Base-by-base conservation (phyloP, 2,888 invertebrate species). In the Ditylenchus weischeri region DNA sequence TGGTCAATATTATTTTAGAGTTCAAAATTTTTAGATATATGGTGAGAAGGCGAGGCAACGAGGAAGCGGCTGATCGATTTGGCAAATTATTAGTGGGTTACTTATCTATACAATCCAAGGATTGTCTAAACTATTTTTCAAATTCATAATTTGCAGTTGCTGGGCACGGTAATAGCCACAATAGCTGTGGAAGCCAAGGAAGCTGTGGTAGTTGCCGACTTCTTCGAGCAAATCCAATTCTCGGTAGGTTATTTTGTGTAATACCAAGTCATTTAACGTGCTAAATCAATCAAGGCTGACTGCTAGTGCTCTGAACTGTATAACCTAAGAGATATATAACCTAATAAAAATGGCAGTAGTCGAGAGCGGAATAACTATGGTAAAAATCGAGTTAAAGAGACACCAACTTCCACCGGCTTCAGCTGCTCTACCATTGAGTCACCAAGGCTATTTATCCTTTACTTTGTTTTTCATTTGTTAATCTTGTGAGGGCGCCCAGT, bases 191-290 rank as follows among this genome's bases (percentile, higher is more conserved):
- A 81, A 69, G 80, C 51, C 57, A 66, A 67, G 51, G 80, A 81
- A 70, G 78, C 80, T 0, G 78, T 81, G 23, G 75, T 81, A 1
- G 81, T 81, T 3, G 81, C 81, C 47, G 79, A 81, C 68, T 81
- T 81, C 61, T 81, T 81, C 61, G 54, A 54, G 7, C 54, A 54
- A 54, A 54, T 54, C n/a, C 54, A 54, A 10, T 54, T 54, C n/a
- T 54, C 54, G 54, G 54, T 54, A 23, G 7, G 8, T 43, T 10
- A 10, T 13, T 3, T 38, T 38, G 5, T 43, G 3, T 2, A 43
- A 43, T 2, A 43, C 11, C 2, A 43, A 43, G 8, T 43, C n/a
- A 43, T 43, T 43, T 13, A 8, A 6, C 1, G 3, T 29, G 29
- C 29, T 5, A 29, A 29, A 29, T 29, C 29, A 29, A 5, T 29